Conservation (phyloP, 2,888 invertebrate genomes). For the Tachystola acroxantha region DNA sequence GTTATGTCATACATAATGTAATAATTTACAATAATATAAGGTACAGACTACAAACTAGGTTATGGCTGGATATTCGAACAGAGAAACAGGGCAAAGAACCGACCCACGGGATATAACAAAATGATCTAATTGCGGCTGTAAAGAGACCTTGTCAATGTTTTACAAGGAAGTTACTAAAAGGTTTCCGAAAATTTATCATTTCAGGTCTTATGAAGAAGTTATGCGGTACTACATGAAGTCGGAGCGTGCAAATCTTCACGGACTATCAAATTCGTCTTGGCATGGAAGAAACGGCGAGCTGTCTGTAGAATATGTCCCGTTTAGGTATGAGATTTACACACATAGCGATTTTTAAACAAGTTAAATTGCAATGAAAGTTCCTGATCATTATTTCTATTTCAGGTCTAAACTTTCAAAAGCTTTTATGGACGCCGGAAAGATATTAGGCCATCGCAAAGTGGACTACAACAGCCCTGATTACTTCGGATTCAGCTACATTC, state of each 20-base stretch:
- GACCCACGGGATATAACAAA: no score
- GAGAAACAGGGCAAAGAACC: no score
- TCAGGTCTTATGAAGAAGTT: constrained; percentile 79
- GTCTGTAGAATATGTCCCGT: constrained; percentile 79
- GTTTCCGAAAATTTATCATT: constrained; percentile 11
- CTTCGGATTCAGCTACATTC: constrained; percentile 76
- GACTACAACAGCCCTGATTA: constrained; percentile 84
- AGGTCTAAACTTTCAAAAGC: constrained; percentile 79
- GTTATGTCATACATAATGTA: no score
- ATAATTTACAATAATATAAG: no score
- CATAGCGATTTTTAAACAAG: no score
- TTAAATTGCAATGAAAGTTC: no score
- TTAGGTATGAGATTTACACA: constrained; percentile 42
- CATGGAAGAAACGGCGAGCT: constrained; percentile 81
- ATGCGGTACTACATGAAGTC: constrained; percentile 80
- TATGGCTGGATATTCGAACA: no score
- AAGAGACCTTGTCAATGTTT: no score
- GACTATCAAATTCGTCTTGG: constrained; percentile 67
- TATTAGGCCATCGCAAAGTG: constrained; percentile 80
- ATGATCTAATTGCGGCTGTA: no score
- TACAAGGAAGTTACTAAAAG: no score
- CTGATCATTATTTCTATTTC: constrained; percentile 10
- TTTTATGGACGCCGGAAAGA: constrained; percentile 80
- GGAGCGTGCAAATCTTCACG: constrained; percentile 71
- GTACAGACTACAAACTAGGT: no score